Conservation (phyloP, 2,888 invertebrate genomes). For the Eulithis prunata region DNA sequence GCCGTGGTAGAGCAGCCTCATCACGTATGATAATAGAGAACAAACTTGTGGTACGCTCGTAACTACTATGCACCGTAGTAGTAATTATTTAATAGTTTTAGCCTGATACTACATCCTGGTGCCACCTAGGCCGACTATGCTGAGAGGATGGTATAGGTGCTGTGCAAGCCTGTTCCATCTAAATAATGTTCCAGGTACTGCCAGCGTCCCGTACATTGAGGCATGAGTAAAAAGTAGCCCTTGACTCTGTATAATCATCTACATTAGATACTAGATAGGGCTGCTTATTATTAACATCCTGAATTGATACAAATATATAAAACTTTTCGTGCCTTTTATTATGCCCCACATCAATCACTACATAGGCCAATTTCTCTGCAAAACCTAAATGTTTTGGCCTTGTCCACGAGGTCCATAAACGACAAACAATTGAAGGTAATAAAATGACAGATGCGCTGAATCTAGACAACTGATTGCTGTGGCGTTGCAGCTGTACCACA, state of each 20-base stretch:
- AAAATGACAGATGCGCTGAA: constrained; percentile 60
- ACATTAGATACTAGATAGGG: too few relatives aligned
- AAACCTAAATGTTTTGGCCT: constrained; percentile 69
- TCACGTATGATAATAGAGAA: constrained; percentile 72
- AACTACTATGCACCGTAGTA: constrained; percentile 40
- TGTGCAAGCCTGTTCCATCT: too few relatives aligned
- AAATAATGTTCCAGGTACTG: too few relatives aligned
- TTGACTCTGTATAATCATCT: too few relatives aligned
- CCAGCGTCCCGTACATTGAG: too few relatives aligned
- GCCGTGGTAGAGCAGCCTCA: constrained; percentile 54
- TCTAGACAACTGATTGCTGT: constrained; percentile 55
- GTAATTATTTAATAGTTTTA: constrained; percentile 26
- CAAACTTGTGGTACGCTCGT: constrained; percentile 57
- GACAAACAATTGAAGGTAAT: constrained; percentile 75
- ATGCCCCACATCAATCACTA: too few relatives aligned
- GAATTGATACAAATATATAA: too few relatives aligned
- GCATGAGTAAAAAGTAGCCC: too few relatives aligned
- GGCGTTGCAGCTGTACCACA: constrained; percentile 42
- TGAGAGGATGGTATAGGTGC: too few relatives aligned
- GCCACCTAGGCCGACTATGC: too few relatives aligned
- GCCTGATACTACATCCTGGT: constrained; percentile 17
- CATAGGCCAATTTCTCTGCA: constrained; percentile 61
- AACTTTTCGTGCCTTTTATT: too few relatives aligned
- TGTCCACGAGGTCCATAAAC: constrained; percentile 63
- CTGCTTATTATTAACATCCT: too few relatives aligned